These are phyloP conservation scores for Lanius collurio DNA, from an alignment of 2,113 vertebrate species.

Conservation along the genomic window DNA sequence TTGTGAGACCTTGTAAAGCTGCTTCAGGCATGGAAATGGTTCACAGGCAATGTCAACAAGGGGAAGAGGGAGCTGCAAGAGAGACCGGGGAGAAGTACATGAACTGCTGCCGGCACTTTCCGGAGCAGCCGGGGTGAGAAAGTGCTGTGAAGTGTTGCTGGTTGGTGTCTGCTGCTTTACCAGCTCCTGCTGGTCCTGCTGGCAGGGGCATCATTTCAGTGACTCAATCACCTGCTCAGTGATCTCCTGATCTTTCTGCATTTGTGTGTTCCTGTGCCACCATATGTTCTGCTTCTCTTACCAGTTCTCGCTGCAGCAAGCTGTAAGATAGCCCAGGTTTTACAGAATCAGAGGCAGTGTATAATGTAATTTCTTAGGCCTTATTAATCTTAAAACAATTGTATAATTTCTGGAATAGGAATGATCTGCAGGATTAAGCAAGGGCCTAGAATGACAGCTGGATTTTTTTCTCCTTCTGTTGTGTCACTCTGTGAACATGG, in stretches of 20 bases:
- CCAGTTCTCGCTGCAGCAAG: fast-evolving
- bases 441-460: not conserved
- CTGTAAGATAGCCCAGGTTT: not conserved
- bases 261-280: not conserved
- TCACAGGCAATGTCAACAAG: constrained; percentile 26
- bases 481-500: not conserved
- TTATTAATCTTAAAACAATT: not conserved
- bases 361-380: not conserved
- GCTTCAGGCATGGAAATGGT: not conserved
- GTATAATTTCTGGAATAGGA: not conserved
- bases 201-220: not conserved
- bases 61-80: not conserved
- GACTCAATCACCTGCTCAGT: not conserved
- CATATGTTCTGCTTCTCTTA: not conserved
- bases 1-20: constrained; percentile 24
- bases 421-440: not conserved
- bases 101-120: not conserved
- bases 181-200: not conserved
- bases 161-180: not conserved
- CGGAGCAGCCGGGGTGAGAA: not conserved
- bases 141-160: not conserved
- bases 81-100: not conserved
- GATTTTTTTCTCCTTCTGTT: not conserved
- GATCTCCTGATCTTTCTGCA: not conserved
- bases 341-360: not conserved